Evolutionary conservation across 53 echinoderm and acorn worm species (phyloP), one percentile per base, ranked within the genome.

Genomic region (Luidia sarsii): DNA sequence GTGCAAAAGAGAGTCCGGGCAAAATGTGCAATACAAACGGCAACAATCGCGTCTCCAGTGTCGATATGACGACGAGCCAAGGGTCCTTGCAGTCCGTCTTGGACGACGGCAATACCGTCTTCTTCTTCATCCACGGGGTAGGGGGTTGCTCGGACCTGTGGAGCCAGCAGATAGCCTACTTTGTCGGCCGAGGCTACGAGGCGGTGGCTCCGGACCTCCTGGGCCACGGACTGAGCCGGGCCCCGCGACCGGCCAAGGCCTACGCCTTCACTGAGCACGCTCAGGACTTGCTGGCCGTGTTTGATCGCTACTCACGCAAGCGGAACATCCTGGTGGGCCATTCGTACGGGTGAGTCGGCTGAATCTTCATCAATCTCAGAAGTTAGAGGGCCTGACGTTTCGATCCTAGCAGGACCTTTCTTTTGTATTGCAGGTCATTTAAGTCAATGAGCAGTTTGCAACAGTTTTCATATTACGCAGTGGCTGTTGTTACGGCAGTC

Each of bases 71-170:
- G 14, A 65, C 50, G 33, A 89, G 89, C 33, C 79, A 62, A 22
- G 46, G 67, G 4, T 94, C 94, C 18, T 57, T 87, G 30, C 50
- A 71, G 14, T 94, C 94, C 4, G 84, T 90, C 27, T 80, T 87
- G 66, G 94, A 79, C 27, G 94, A 94, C 16, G 90, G 89, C 19
- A 81, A 91, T 36, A 64, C 86, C 0, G 90, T 90, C 7, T 39
- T 96, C 11, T 96, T 96, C 66, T 96, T 96, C 66, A 66, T 96
- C 36, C 96, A 96, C 30, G 96, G 96, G 9, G 96, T 96, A 4
- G 96, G 96, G 1, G 96, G 96, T 2, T 86, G 90, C 50, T 83
- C 85, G 3, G 85, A 93, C 23, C 67, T 96, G 35, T 96, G 96
- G 96, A 71, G 72, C 18, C 85, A 90, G 32, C 96, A 96, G 69